Base-by-base conservation (phyloP, 2,797 vertebrate species). In the Pteropus rufus region DNA sequence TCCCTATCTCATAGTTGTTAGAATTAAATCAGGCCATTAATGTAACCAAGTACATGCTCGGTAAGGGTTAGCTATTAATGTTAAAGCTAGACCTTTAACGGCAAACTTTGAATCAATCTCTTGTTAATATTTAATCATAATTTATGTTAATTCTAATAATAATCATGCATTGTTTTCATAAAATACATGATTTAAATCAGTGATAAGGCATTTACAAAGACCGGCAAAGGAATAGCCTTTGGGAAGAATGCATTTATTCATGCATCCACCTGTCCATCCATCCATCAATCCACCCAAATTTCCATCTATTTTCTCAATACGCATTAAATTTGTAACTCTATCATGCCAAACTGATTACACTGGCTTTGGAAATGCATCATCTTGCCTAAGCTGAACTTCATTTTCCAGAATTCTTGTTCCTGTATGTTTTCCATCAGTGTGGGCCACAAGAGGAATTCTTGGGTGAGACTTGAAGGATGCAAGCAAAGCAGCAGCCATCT, bases 81-180 rank as follows among this genome's bases (percentile, higher is more conserved):
- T 92, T 94, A 81, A 92, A 85, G n/a, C 54, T 89, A 80, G 49
- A 88, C 5, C 34, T 92, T 80, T 80, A 76, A 69, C 60, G n/a
- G 19, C 39, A 76, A 92, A 92, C 52, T 62, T 75, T 39, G n/a
- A 81, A 49, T 85, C 24, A 92, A 52, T 60, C 24, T 92, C 24
- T 18, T 76, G 69, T 92, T 94, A 95, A 85, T 92, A 91, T 85
- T 95, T 95, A 94, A 96, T 81, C 58, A 75, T 84, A 62, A 56
- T 84, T 81, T 92, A 75, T 85, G 85, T 89, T 96, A 88, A 81
- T 81, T 89, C 18, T 92, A 85, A 85, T 95, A 84, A 56, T 79
- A 75, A 89, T 76, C 46, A 72, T 88, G 73, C 41, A 36, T 81
- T 80, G 44, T 54, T 94, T 94, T 81, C 29, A 85, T 81, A 75